Percentiles rank a stretch among this genome's conserved stretches.
Conservation (phyloP, 2,113 vertebrate species). For the Pachycephala philippinensis region DNA sequence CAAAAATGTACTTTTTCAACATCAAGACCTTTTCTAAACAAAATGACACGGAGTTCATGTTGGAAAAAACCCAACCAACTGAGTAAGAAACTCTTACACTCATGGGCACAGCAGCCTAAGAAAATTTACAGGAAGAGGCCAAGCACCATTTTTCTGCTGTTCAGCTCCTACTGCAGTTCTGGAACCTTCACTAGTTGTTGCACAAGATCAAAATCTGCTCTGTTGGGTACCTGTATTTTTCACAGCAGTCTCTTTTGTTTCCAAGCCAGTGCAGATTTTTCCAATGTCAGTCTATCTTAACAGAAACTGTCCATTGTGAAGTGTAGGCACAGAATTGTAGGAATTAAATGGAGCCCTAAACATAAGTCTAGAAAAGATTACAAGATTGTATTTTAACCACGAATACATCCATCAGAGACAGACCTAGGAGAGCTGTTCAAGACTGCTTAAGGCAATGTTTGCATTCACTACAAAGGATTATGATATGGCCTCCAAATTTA, state of each 20-base stretch:
- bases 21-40: neutral
- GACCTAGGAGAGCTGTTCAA: neutral
- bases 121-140: neutral
- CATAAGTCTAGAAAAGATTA: neutral
- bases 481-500: neutral
- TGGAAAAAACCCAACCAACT: neutral
- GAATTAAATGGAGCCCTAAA: neutral
- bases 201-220: neutral
- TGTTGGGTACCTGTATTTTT: neutral
- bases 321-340: neutral
- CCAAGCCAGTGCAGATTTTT: neutral
- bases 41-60: neutral
- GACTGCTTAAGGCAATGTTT: neutral
- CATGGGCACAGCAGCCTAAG: neutral
- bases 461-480: neutral
- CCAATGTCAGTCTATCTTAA: neutral
- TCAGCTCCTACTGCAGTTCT: neutral
- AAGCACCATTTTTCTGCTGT: neutral
- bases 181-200: neutral
- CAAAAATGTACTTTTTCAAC: neutral
- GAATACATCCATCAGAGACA: neutral
- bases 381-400: neutral
- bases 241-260: neutral
- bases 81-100: neutral
- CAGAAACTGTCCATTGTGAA: neutral